Percentiles rank a stretch among this genome's conserved stretches.
phyloP scores from a whole-genome alignment of 2,113 vertebrate species.

The Peromyscus maniculatus region DNA sequence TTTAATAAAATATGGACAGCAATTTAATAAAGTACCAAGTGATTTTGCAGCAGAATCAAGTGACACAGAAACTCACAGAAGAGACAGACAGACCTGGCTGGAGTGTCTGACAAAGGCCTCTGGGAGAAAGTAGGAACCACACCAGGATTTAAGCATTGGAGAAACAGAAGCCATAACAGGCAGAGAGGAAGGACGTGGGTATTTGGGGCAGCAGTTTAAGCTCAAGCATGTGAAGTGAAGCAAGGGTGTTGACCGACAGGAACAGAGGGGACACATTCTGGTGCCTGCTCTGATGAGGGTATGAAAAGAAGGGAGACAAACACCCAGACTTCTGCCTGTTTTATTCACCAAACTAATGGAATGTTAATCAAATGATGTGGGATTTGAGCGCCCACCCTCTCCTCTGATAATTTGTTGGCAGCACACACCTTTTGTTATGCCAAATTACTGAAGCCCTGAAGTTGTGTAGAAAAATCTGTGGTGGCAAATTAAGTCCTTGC shows the following conservation, averaged over 20 bases:
- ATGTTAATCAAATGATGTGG: constrained; percentile 68
- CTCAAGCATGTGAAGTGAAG: background rate
- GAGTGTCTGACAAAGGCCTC: background rate
- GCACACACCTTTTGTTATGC: constrained; percentile 69
- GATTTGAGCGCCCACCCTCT: constrained; percentile 77
- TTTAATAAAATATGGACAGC: constrained; percentile 1
- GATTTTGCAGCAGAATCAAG: background rate
- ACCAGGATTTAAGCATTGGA: background rate
- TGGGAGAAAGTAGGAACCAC: background rate
- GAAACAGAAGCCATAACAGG: background rate
- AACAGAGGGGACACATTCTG: background rate
- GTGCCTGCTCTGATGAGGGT: background rate
- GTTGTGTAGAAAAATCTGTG: constrained; percentile 61
- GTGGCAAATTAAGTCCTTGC: constrained; percentile 73
- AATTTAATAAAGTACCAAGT: constrained; percentile 20
- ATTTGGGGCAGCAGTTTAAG: background rate
- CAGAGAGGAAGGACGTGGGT: background rate
- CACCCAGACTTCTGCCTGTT: constrained; percentile 27
- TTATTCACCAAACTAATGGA: constrained; percentile 60
- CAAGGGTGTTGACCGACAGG: background rate
- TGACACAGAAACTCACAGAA: constrained; percentile 44
- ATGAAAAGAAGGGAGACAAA: background rate
- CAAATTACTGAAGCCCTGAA: constrained; percentile 74
- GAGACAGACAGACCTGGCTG: background rate
- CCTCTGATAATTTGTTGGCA: constrained; percentile 76